Conservation (phyloP, 1,140 invertebrate genomes). For the Drosophila pseudoananassae region DNA sequence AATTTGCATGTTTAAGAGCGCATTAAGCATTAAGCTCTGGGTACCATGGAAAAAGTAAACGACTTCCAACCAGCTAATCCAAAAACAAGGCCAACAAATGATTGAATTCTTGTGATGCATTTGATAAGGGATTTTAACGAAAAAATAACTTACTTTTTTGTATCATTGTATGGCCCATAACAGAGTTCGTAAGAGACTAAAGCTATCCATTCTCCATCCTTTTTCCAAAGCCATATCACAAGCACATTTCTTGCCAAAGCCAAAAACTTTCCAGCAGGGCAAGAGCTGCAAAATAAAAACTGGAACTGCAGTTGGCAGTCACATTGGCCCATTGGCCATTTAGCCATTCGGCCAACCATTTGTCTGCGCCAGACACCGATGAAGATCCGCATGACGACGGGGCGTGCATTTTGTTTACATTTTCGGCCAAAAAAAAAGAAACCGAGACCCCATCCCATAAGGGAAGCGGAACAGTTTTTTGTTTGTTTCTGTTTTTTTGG, state of each 20-base stretch:
- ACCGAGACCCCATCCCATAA: slow-evolving; percentile 15
- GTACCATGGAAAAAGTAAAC: not conserved
- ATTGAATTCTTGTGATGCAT: slow-evolving; percentile 15
- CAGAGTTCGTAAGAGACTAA: slow-evolving; percentile 24
- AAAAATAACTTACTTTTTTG: not conserved
- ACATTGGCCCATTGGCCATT: slow-evolving; percentile 70
- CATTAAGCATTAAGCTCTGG: slow-evolving; percentile 56
- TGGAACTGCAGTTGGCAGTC: slow-evolving; percentile 68
- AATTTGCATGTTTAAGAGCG: slow-evolving; percentile 77
- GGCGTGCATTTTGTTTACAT: slow-evolving; percentile 78
- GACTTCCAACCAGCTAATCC: slow-evolving; percentile 24
- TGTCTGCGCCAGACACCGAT: slow-evolving; percentile 72
- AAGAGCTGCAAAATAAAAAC: not conserved
- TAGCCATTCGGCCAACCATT: slow-evolving; percentile 74
- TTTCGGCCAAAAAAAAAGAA: slow-evolving; percentile 41
- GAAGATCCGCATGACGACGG: slow-evolving; percentile 54
- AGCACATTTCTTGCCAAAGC: slow-evolving; percentile 60
- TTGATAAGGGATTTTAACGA: slow-evolving; percentile 9
- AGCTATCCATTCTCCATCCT: slow-evolving; percentile 15
- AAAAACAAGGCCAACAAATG: slow-evolving; percentile 40
- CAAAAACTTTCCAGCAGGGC: slow-evolving; percentile 4
- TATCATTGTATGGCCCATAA: slow-evolving; percentile 38
- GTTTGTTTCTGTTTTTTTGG: slow-evolving; percentile 19
- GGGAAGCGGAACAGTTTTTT: slow-evolving; percentile 30
- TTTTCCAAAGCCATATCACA: slow-evolving; percentile 19